Percentiles rank a stretch among this genome's conserved stretches.
Evolutionary conservation across 2,888 invertebrate genomes (phyloP).

Genomic region (Agrotis ipsilon): DNA sequence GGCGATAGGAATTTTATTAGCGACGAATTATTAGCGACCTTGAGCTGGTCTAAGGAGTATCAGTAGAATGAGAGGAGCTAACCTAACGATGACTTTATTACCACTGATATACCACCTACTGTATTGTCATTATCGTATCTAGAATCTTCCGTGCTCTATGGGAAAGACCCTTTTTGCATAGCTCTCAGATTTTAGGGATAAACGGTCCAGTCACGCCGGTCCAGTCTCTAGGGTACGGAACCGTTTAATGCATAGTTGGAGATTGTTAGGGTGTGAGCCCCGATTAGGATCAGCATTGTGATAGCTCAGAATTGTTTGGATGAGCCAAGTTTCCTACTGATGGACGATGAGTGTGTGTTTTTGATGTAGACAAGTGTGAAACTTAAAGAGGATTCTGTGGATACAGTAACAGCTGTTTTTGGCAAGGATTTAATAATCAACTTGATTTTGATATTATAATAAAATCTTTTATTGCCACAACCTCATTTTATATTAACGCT

Average conservation of each 20-base stretch:
- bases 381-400: not conserved
- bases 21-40: no score
- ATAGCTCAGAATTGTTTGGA: slow-evolving; percentile 67
- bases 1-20: not conserved
- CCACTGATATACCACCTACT: not conserved
- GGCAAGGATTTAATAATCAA: not conserved
- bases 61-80: not conserved
- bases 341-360: slow-evolving; percentile 60
- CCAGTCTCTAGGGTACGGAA: slow-evolving; percentile 83
- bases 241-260: slow-evolving; percentile 87
- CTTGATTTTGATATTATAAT: no score
- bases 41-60: not conserved
- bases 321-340: slow-evolving; percentile 62
- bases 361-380: slow-evolving; percentile 42
- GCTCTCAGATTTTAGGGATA: slow-evolving; percentile 75
- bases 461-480: no score
- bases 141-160: not conserved
- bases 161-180: slow-evolving; percentile 87
- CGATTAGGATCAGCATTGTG: slow-evolving; percentile 78
- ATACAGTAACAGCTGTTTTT: slow-evolving; percentile 3
- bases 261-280: slow-evolving; percentile 78
- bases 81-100: not conserved
- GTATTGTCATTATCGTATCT: not conserved
- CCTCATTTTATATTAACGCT: no score
- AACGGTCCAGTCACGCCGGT: slow-evolving; percentile 84